Evolutionary conservation across 2,888 invertebrate genomes (phyloP).

Genomic region (Criorhina ranunculi): DNA sequence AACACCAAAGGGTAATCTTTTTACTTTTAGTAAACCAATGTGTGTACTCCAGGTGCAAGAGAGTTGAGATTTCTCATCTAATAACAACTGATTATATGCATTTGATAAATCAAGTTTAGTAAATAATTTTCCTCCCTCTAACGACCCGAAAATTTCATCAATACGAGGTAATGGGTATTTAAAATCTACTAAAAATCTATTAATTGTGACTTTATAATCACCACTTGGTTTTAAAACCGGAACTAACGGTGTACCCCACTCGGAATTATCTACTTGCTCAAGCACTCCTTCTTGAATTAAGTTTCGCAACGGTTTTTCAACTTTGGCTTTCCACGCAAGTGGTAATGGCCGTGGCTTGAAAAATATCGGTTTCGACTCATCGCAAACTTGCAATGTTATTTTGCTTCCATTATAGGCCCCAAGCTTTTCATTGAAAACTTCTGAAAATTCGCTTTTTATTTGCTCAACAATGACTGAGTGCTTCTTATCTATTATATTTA

Average conservation of each 20-base stretch:
- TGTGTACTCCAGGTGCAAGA: background rate
- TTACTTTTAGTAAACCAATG: background rate
- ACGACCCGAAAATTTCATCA: slow-evolving; percentile 14
- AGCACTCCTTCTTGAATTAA: slow-evolving; percentile 14
- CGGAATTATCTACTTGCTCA: slow-evolving; percentile 44
- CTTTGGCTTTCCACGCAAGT: slow-evolving; percentile 42
- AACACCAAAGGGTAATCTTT: background rate
- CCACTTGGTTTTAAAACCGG: slow-evolving; percentile 28
- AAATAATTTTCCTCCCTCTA: slow-evolving; percentile 26
- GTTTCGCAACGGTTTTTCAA: slow-evolving; percentile 35
- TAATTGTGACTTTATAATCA: slow-evolving; percentile 37
- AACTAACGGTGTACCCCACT: slow-evolving; percentile 47
- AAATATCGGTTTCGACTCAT: slow-evolving; percentile 37
- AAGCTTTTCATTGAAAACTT: no score
- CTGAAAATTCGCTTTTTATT: no score
- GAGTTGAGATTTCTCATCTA: slow-evolving; percentile 77
- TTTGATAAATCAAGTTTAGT: slow-evolving; percentile 79
- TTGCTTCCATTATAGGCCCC: background rate
- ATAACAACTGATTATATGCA: slow-evolving; percentile 80
- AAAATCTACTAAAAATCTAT: background rate
- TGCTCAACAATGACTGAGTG: no score
- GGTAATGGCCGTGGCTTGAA: slow-evolving; percentile 41
- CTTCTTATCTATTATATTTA: no score
- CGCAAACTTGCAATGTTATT: slow-evolving; percentile 2
- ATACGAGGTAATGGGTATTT: slow-evolving; percentile 28